These are phyloP conservation scores for Apodemia hepburni DNA, from an alignment of 2,888 invertebrate genomes.

Conservation along the genomic window DNA sequence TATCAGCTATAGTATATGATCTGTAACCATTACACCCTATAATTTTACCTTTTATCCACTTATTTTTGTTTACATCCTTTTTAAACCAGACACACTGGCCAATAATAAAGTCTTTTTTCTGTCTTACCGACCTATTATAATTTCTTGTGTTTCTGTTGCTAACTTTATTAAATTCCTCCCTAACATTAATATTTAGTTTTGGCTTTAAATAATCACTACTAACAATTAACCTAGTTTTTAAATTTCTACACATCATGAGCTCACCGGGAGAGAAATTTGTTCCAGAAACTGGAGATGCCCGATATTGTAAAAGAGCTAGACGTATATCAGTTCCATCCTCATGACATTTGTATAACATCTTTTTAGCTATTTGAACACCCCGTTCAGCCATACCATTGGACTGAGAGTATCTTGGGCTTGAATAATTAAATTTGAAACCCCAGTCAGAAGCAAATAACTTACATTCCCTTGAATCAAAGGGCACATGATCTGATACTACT, in stretches of 20 bases:
- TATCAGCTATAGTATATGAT: too few relatives aligned
- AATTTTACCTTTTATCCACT: too few relatives aligned
- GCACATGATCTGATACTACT: constrained; percentile 19
- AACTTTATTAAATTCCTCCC: too few relatives aligned
- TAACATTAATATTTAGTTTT: too few relatives aligned
- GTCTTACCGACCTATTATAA: too few relatives aligned
- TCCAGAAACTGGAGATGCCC: neutral
- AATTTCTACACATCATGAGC: neutral
- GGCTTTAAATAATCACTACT: too few relatives aligned
- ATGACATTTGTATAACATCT: neutral
- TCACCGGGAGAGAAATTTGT: neutral
- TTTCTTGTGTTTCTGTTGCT: too few relatives aligned
- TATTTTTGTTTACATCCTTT: too few relatives aligned
- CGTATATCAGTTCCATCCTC: neutral
- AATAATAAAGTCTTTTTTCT: too few relatives aligned
- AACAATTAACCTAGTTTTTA: neutral
- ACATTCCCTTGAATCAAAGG: constrained; percentile 21
- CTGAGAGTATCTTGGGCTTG: neutral
- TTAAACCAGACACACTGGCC: too few relatives aligned
- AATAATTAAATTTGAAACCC: neutral
- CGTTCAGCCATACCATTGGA: neutral
- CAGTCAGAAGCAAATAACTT: constrained; percentile 12
- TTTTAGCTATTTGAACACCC: neutral
- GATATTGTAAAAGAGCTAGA: neutral
- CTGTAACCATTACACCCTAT: too few relatives aligned